Conservation (phyloP, 2,113 vertebrate species). For the Prietella phreatophila region DNA sequence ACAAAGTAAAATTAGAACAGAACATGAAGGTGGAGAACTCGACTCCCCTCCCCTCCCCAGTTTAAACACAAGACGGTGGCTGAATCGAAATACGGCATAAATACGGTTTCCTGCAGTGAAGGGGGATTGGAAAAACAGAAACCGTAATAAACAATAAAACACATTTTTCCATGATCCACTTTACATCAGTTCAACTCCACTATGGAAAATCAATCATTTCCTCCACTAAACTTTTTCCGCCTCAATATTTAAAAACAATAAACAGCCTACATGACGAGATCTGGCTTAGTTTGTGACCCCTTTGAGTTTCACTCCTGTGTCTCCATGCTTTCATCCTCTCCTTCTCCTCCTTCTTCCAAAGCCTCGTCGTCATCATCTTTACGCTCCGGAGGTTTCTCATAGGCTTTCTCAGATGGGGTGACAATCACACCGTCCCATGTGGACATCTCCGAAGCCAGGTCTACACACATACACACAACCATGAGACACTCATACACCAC, state of each 20-base stretch:
- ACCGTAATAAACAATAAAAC: not conserved
- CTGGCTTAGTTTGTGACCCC: not conserved
- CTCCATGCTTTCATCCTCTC: constrained; percentile 91
- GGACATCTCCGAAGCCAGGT: constrained; percentile 90
- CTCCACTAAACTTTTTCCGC: not conserved
- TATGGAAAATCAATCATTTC: not conserved
- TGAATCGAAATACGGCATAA: not conserved
- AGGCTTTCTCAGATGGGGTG: constrained; percentile 94
- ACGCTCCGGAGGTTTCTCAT: constrained; percentile 92
- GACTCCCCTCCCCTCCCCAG: not conserved
- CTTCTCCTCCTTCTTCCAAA: constrained; percentile 85
- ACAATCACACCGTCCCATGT: constrained; percentile 97
- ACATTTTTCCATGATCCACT: not conserved
- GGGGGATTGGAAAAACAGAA: not conserved
- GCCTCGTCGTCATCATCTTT: constrained; percentile 95
- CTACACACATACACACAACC: constrained; percentile 63
- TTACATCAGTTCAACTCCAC: not conserved
- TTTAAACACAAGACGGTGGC: constrained; percentile 8
- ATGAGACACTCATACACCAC: not conserved
- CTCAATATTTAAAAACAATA: not conserved
- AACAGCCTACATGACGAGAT: not conserved
- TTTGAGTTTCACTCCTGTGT: constrained; percentile 81
- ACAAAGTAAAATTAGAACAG: constrained; percentile 17
- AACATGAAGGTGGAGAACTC: not conserved
- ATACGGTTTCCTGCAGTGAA: not conserved